Evolutionary conservation across 2,888 invertebrate genomes (phyloP), one percentile per base, ranked within the genome.

Genomic region (Sphinx pinastri): DNA sequence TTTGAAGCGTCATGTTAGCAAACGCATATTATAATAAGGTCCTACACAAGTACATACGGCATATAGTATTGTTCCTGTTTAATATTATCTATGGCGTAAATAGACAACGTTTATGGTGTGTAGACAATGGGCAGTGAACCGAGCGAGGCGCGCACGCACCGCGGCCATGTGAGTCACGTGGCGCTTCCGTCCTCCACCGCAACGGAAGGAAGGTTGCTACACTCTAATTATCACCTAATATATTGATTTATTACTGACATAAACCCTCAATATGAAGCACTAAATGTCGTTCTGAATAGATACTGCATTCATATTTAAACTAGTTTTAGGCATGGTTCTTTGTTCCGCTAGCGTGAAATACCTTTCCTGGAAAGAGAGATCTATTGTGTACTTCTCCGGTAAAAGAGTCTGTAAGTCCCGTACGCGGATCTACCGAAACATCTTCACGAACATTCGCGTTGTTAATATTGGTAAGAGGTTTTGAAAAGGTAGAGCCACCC

Each of bases 71-170:
- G 67, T 70, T 57, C 57, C 47, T 76, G 74, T 75, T 71, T 76
- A 74, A 68, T 74, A 49, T 67, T 67, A 70, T 70, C 72, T 77
- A 77, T 78, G 74, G 78, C 73, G 79, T 75, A 78, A 79, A 81
- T 75, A 76, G 68, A 25, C 55, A 60, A n/a, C 60, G 81, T 85
- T 84, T 88, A 88, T 89, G 86, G 87, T 78, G 84, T 80, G 77
- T 83, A 85, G 87, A 90, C 91, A 89, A 89, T 90, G 85, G 89
- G 78, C 83, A 82, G 83, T 83, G 83, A 81, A 79, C 80, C 79
- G 83, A 78, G 76, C 72, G 74, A 78, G 71, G 78, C 75, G 80
- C 79, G 80, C 79, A 76, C 80, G 82, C 81, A 77, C 74, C 76
- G 38, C 38, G 75, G 74, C 73, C 84, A 86, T 85, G 84, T 88